Conservation (phyloP, 2,888 invertebrate genomes). For the Lucinisca nassula region DNA sequence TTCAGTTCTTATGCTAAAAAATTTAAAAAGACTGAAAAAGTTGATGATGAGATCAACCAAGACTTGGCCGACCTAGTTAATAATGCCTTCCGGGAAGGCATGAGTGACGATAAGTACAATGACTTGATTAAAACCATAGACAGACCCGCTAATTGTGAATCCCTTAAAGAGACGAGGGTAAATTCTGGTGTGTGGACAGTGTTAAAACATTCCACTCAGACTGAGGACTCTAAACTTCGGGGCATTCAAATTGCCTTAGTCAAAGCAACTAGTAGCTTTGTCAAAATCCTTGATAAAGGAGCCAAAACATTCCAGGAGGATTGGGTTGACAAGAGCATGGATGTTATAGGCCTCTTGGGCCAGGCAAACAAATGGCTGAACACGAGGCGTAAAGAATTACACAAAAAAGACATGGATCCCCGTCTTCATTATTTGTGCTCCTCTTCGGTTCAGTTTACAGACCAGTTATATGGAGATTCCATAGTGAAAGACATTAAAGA, state of each 20-base stretch:
- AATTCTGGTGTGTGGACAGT: no score
- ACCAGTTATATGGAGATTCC: constrained; percentile 36
- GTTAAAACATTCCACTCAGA: no score
- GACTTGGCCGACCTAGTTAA: no score
- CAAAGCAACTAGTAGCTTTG: constrained; percentile 37
- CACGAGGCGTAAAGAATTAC: constrained; percentile 8
- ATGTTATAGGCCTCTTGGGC: constrained; percentile 17
- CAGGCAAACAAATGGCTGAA: constrained; percentile 39
- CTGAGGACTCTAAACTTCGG: constrained; percentile 27
- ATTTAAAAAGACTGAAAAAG: no score
- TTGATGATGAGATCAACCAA: no score
- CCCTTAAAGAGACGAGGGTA: no score
- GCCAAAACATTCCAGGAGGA: background rate
- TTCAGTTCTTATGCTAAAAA: no score
- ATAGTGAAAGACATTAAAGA: constrained; percentile 40
- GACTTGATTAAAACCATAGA: no score
- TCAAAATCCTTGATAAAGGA: constrained; percentile 17
- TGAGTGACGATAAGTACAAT: no score
- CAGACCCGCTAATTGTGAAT: no score
- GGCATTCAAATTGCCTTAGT: constrained; percentile 44
- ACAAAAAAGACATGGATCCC: constrained; percentile 42
- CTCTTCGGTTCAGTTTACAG: constrained; percentile 23
- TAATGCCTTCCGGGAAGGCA: no score
- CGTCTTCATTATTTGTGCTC: constrained; percentile 42
- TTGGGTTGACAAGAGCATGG: background rate